Base-by-base conservation (phyloP, 2,888 invertebrate genomes). In the Diaphora mendica region DNA sequence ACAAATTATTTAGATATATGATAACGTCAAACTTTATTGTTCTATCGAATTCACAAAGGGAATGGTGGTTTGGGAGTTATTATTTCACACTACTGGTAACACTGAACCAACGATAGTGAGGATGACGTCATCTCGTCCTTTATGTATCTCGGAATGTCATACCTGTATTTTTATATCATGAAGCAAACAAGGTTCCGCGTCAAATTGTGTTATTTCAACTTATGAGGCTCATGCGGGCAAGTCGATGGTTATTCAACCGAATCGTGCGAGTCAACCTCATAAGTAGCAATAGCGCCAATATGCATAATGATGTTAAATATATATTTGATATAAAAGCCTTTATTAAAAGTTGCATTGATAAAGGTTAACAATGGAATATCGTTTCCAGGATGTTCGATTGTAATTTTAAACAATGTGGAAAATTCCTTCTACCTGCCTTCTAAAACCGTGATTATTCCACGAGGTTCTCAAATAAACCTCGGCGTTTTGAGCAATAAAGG, bases 311-410 rank as follows among this genome's bases (percentile, higher is more conserved):
- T 74, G 69, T 59, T 59, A 55, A n/a, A 23, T 55, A 67, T 65
- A 68, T 64, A 80, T 71, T 75, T 80, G 17, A 64, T 74, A 67
- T 78, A 75, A 39, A n/a, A 30, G 20, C 69, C 33, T 69, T 69
- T 30, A 69, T 33, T 68, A 20, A 59, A 23, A n/a, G 35, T 69
- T 68, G 68, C 51, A 68, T 51, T 55, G 35, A 51, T 55, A 42
- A 23, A 35, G 35, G 35, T 65, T n/a, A 55, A 51, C 62, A 30
- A 26, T 30, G 26, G 59, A 59, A 26, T 59, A n/a, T 59, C 59
- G 13, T 59, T n/a, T 59, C 59, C 15, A 26, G 13, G 59, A 15
- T 59, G 3, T 59, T n/a, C 13, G 13, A 26, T 59, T 26, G 59
- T 26, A 26, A 26, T 59, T 69, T 55, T 59, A 35, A 69, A 39